These are phyloP conservation scores for Drosophila niveifrons DNA, from an alignment of 2,888 invertebrate genomes.

Conservation along the genomic window DNA sequence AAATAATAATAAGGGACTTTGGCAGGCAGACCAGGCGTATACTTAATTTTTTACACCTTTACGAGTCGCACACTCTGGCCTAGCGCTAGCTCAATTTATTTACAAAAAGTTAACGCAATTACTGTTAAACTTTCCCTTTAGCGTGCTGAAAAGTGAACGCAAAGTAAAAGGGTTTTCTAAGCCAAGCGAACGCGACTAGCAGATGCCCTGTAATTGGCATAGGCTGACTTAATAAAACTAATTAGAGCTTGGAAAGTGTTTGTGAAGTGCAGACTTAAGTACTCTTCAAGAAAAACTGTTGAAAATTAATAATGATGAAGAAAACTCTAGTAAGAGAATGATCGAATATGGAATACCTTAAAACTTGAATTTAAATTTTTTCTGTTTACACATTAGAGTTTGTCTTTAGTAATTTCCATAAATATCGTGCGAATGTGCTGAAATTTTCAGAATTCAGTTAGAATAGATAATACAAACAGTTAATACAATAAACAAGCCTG, in stretches of 20 bases:
- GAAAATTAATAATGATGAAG: neutral
- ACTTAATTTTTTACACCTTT: conserved; percentile 2
- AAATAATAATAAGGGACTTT: conserved; percentile 18
- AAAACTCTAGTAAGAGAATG: neutral
- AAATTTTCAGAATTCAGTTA: neutral
- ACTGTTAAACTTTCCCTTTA: conserved; percentile 7
- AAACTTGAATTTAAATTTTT: no score
- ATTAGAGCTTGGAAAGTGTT: neutral
- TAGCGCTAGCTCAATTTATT: neutral
- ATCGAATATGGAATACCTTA: neutral
- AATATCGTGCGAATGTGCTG: neutral
- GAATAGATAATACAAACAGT: neutral
- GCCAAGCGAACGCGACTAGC: no score
- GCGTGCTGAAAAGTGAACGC: conserved; percentile 5
- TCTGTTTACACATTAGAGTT: no score
- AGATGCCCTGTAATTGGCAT: neutral
- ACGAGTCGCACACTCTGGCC: neutral
- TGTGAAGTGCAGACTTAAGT: no score
- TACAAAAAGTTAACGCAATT: conserved; percentile 6
- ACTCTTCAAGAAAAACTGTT: neutral
- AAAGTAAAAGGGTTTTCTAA: neutral
- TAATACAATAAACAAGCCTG: neutral
- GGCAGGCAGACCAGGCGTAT: neutral
- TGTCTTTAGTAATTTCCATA: neutral
- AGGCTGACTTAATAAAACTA: neutral